Evolutionary conservation across 2,113 vertebrate species (phyloP).

Genomic region (Cyphomyrus plagiostoma): DNA sequence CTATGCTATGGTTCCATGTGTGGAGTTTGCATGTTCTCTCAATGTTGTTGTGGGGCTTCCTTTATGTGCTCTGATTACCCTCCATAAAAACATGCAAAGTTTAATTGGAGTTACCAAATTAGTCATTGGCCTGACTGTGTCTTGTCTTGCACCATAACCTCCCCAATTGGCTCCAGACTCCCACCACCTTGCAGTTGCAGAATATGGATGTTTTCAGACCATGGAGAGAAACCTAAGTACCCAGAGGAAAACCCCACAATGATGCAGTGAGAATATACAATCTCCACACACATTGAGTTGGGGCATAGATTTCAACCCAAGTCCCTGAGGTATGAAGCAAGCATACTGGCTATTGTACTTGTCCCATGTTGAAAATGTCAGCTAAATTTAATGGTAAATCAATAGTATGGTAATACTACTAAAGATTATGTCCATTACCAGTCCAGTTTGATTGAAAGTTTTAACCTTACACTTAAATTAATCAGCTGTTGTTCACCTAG

Average conservation of each 20-base stretch:
- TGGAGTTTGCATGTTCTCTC: background rate
- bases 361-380: background rate
- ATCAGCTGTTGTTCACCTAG: background rate
- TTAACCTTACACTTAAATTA: background rate
- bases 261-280: background rate
- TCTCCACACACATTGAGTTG: background rate
- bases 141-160: background rate
- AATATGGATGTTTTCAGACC: background rate
- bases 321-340: background rate
- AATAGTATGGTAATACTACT: background rate
- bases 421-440: background rate
- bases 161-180: background rate
- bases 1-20: background rate
- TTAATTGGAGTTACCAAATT: background rate
- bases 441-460: background rate
- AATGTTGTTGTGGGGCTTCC: background rate
- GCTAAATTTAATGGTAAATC: background rate
- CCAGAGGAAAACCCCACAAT: background rate
- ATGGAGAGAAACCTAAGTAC: background rate
- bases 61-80: background rate
- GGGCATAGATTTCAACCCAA: background rate
- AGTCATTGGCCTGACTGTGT: background rate
- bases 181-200: background rate
- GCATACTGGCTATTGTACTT: background rate
- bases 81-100: background rate